phyloP scores from a whole-genome alignment of 2,113 vertebrate species.

The Mionectes macconnelli region DNA sequence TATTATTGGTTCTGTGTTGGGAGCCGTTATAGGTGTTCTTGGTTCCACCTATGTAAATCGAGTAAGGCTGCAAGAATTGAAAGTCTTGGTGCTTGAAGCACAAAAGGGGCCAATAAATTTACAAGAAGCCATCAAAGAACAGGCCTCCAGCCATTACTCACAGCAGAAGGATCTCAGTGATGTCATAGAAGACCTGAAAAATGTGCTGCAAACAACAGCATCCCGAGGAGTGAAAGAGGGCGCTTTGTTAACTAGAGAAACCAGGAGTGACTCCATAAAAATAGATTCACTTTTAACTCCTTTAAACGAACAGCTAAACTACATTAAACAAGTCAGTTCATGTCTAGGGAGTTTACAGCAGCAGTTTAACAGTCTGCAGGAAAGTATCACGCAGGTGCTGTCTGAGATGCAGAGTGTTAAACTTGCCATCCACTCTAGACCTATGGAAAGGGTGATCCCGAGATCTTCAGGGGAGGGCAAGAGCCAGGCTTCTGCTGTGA shows the following conservation, averaged over 20 bases:
- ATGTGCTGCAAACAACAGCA: slow-evolving; percentile 59
- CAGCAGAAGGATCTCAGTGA: slow-evolving; percentile 86
- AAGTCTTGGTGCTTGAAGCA: slow-evolving; percentile 88
- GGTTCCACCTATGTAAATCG: slow-evolving; percentile 95
- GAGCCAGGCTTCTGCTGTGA: slow-evolving; percentile 55
- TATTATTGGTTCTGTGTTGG: slow-evolving; percentile 90
- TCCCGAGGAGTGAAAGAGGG: slow-evolving; percentile 36
- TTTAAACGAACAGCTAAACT: slow-evolving; percentile 77
- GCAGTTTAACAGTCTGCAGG: slow-evolving; percentile 73
- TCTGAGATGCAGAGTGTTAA: slow-evolving; percentile 72
- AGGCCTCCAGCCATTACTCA: slow-evolving; percentile 82
- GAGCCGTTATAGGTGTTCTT: slow-evolving; percentile 92
- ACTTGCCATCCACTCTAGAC: slow-evolving; percentile 36
- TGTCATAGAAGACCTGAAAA: slow-evolving; percentile 79
- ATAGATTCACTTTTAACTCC: slow-evolving; percentile 70
- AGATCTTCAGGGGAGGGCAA: slow-evolving; percentile 39
- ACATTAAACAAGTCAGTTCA: slow-evolving; percentile 74
- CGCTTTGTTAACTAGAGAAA: background rate
- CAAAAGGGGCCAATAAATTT: slow-evolving; percentile 92
- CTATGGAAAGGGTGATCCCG: background rate
- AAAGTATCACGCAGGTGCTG: slow-evolving; percentile 60
- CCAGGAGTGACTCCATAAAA: slow-evolving; percentile 35
- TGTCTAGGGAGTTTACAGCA: slow-evolving; percentile 73
- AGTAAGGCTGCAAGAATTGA: slow-evolving; percentile 91
- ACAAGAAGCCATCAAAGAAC: slow-evolving; percentile 90